Evolutionary conservation across 2,888 invertebrate species (phyloP).

Genomic region (Pediacus dermestoides): DNA sequence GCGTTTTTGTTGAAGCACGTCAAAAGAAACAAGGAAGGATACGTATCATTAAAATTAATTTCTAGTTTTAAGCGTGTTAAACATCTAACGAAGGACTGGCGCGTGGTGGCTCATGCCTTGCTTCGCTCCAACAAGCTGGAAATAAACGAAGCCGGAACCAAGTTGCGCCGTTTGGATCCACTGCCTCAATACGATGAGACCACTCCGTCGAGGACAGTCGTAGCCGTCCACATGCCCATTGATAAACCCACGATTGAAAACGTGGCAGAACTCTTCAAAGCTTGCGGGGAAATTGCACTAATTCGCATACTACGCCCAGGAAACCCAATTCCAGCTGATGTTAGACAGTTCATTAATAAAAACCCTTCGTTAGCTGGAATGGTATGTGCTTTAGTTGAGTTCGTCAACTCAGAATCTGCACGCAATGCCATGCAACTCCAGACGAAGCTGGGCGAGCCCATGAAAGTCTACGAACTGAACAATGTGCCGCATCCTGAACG

Average conservation of each 20-base stretch:
- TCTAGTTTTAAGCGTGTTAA: slow-evolving; percentile 95
- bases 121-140: slow-evolving; percentile 74
- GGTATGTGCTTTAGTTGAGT: slow-evolving; percentile 88
- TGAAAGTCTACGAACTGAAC: slow-evolving; percentile 75
- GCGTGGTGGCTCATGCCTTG: slow-evolving; percentile 84
- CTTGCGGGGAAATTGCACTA: slow-evolving; percentile 85
- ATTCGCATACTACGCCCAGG: slow-evolving; percentile 86
- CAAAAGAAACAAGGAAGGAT: slow-evolving; percentile 91
- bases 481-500: slow-evolving; percentile 66
- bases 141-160: slow-evolving; percentile 88
- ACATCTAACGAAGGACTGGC: slow-evolving; percentile 90
- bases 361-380: slow-evolving; percentile 83
- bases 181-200: slow-evolving; percentile 89
- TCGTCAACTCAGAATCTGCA: slow-evolving; percentile 82
- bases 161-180: slow-evolving; percentile 79
- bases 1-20: slow-evolving; percentile 94
- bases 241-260: slow-evolving; percentile 84
- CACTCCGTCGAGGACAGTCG: slow-evolving; percentile 85
- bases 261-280: slow-evolving; percentile 85
- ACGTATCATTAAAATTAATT: slow-evolving; percentile 89
- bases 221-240: slow-evolving; percentile 80
- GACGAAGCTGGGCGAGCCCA: slow-evolving; percentile 55
- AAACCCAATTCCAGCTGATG: slow-evolving; percentile 86
- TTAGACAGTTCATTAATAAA: slow-evolving; percentile 85
- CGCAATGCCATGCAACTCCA: slow-evolving; percentile 73